phyloP scores from a whole-genome alignment of 2,113 vertebrate genomes.

The Ploceus nigricollis region DNA sequence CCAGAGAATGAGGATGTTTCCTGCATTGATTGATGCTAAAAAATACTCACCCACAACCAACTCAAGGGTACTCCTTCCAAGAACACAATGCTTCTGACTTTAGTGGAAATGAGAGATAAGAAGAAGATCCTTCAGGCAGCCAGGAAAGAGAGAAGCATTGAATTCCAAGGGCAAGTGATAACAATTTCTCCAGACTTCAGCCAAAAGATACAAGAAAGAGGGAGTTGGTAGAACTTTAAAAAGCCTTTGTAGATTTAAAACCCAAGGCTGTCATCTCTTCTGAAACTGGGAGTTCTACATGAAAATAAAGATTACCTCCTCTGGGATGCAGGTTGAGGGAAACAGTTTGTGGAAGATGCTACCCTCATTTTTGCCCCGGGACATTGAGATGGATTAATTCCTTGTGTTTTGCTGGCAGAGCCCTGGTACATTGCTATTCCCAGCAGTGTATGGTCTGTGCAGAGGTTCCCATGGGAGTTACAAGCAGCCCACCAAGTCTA shows the following conservation, averaged over 20 bases:
- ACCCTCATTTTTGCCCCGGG: background rate
- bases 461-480: background rate
- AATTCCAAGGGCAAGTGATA: constrained; percentile 68
- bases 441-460: fast-evolving
- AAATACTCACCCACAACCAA: constrained; percentile 60
- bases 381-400: background rate
- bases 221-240: constrained; percentile 52
- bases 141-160: constrained; percentile 55
- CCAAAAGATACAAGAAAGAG: constrained; percentile 52
- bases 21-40: constrained; percentile 38
- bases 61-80: constrained; percentile 61
- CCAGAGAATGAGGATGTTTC: constrained; percentile 25
- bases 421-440: background rate
- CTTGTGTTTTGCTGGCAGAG: background rate
- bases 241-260: constrained; percentile 55
- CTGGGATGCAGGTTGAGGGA: background rate
- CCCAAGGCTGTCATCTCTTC: constrained; percentile 15
- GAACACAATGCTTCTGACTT: constrained; percentile 64
- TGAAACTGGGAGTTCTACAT: constrained; percentile 4
- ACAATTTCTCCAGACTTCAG: constrained; percentile 66
- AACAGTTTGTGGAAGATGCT: background rate
- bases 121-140: constrained; percentile 65
- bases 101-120: constrained; percentile 68
- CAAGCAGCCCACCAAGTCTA: background rate
- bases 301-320: constrained; percentile 28